A percentile compares a stretch with the other conserved stretches of the same genome.
phyloP scores from a whole-genome alignment of 2,888 invertebrate genomes.

The Ormyrus nitidulus region DNA sequence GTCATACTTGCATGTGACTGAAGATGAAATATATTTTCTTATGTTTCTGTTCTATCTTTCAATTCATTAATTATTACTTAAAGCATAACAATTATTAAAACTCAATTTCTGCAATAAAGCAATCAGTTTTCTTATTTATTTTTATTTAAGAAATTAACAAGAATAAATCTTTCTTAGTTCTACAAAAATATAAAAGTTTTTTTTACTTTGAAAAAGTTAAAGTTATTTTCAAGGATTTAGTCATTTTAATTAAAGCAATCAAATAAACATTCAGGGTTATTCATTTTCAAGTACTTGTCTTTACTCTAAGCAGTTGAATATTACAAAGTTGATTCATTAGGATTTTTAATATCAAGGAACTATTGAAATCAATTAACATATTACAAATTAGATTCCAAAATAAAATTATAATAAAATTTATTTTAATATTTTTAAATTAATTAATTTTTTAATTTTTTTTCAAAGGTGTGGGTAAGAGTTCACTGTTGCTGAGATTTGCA shows the following conservation, averaged over 20 bases:
- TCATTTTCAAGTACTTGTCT: too few species aligned
- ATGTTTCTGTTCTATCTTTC: not conserved
- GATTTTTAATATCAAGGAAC: too few species aligned
- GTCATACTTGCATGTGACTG: not conserved
- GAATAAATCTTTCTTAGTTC: too few species aligned
- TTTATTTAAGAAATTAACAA: not conserved
- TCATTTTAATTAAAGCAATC: not conserved
- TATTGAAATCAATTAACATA: too few species aligned
- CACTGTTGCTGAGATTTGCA: conserved; percentile 95
- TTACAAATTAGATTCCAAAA: too few species aligned
- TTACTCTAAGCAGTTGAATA: not conserved
- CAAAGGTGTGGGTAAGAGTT: conserved; percentile 98
- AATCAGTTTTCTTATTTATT: not conserved
- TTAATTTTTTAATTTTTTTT: conserved; percentile 21
- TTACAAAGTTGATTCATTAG: not conserved
- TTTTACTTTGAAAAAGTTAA: not conserved
- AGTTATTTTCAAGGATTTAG: not conserved
- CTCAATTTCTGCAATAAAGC: too few species aligned
- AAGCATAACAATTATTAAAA: not conserved
- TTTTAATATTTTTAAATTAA: conserved; percentile 1
- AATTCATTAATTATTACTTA: not conserved
- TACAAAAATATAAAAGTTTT: not conserved
- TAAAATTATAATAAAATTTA: not conserved
- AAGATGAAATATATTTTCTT: not conserved
- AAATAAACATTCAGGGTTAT: too few species aligned